These are phyloP conservation scores for Mastomys coucha DNA, from an alignment of 2,113 vertebrate species.

Conservation along the genomic window DNA sequence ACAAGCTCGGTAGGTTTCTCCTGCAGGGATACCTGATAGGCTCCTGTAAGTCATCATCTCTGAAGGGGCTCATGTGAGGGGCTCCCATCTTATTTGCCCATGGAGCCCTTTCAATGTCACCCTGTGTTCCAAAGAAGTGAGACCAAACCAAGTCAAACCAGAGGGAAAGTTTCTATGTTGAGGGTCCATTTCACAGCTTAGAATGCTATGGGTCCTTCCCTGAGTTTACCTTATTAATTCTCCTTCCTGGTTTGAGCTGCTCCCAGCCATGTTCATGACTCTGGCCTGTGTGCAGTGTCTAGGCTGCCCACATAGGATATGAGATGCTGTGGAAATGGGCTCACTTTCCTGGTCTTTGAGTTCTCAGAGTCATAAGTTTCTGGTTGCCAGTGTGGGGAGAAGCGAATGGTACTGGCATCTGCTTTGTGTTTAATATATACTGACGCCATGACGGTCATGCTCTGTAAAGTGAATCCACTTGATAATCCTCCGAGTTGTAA, in stretches of 20 bases:
- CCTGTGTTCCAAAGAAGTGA: not conserved
- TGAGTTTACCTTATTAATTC: not conserved
- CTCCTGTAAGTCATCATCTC: not conserved
- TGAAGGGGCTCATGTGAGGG: not conserved
- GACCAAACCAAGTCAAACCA: not conserved
- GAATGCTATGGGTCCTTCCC: not conserved
- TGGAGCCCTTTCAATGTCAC: not conserved
- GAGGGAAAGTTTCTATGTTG: not conserved
- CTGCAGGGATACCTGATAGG: not conserved
- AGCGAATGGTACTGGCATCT: not conserved
- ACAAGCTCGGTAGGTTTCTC: not conserved
- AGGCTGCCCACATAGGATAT: not conserved
- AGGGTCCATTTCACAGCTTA: not conserved
- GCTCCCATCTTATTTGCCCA: not conserved
- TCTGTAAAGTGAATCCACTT: not conserved
- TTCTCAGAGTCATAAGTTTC: not conserved
- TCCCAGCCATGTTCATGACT: not conserved
- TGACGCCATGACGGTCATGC: rapidly evolving
- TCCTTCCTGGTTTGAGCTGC: not conserved
- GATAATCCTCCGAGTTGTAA: not conserved
- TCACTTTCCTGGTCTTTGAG: not conserved
- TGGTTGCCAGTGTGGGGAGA: not conserved
- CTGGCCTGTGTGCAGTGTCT: not conserved
- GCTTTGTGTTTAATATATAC: not conserved
- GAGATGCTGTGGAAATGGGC: not conserved